Base-by-base conservation (phyloP, 2,888 invertebrate species). In the Bombyx huttoni region DNA sequence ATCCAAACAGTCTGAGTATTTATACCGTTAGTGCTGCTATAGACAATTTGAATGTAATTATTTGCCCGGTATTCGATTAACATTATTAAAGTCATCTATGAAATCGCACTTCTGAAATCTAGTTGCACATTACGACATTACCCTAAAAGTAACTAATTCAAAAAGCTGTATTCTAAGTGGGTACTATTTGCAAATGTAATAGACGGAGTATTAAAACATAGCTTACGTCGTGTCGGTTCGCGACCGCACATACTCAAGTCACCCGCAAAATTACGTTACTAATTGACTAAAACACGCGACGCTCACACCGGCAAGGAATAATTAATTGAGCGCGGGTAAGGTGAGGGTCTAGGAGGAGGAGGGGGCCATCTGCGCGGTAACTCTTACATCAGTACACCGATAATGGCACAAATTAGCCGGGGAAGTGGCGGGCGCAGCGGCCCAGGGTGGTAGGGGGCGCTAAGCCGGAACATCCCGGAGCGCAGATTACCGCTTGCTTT, bases 401-500 rank as follows among this genome's bases (percentile, higher is more conserved):
- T 88, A 87, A 88, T 88, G 81, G 88, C 87, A 87, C 87, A 86
- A 87, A 88, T 87, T 88, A 87, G 85, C 83, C 83, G 70, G 83
- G 86, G 81, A 84, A 84, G 83, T 79, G 83, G 83, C 79, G 74
- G 78, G 79, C 69, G 78, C 72, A 64, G 67, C 66, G 69, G 70
- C 61, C 57, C 60, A 65, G 68, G 58, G 56, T 55, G 54, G 59
- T 59, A 64, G 69, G 71, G 84, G 81, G 81, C 82, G 85, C 82
- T 86, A 87, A 86, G 86, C 87, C 86, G 86, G 87, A 86, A 87
- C 87, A 87, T 87, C 87, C 87, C 87, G 78, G 83, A 81, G 88
- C 86, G 88, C 87, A 87, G 88, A 87, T 87, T 87, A 87, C 88
- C 87, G 88, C 87, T 88, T 88, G 88, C 88, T 88, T 87, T 88